Evolutionary conservation across 1,140 invertebrate genomes (phyloP).

Genomic region (Drosophila sulfurigaster): DNA sequence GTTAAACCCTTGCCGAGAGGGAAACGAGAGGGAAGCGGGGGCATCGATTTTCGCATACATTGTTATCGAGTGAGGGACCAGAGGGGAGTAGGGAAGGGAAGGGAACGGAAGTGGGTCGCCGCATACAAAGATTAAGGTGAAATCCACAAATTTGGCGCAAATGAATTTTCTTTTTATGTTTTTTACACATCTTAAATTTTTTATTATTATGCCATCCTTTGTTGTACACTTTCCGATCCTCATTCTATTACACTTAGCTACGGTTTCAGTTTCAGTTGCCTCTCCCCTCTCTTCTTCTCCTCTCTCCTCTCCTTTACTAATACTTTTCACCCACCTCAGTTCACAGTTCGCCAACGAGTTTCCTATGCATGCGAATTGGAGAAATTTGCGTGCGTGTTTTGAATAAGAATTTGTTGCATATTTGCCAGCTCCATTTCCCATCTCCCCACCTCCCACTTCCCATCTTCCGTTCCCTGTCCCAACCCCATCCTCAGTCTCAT

Average conservation of each 20-base stretch:
- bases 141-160: conserved; percentile 83
- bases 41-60: conserved; percentile 76
- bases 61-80: conserved; percentile 39
- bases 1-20: conserved; percentile 56
- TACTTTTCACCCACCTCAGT: neutral
- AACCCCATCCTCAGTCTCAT: neutral
- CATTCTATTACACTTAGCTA: conserved; percentile 77
- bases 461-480: too few relatives aligned
- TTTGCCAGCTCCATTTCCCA: conserved; percentile 40
- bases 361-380: conserved; percentile 74
- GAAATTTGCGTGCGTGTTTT: conserved; percentile 83
- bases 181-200: conserved; percentile 84
- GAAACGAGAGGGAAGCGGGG: neutral
- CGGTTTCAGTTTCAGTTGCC: conserved; percentile 41
- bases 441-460: too few relatives aligned
- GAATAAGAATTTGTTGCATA: conserved; percentile 84
- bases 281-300: too few relatives aligned
- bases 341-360: conserved; percentile 38
- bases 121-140: conserved; percentile 76
- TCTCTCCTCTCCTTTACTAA: neutral
- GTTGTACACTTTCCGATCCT: conserved; percentile 81
- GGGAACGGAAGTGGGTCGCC: neutral
- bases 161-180: conserved; percentile 84
- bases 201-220: conserved; percentile 83
- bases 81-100: neutral